Evolutionary conservation across 1,140 invertebrate species (phyloP), one percentile per base, ranked within the genome.

Genomic region (Odontomachus brunneus): DNA sequence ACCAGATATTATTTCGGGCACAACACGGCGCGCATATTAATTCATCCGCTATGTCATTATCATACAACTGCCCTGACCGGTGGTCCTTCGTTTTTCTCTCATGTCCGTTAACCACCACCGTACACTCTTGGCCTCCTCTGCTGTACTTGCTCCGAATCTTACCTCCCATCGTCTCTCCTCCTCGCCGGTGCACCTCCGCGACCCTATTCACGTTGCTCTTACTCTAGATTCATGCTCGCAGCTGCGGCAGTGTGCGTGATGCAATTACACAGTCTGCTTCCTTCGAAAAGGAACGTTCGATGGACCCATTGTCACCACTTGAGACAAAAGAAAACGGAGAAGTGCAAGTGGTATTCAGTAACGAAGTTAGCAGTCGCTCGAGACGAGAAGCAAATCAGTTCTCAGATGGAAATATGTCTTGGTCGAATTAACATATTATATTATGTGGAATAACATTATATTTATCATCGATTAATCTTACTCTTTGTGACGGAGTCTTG

Each of bases 191-290:
- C 33, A 51, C 51, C 33, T 14, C 17, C 29, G 53, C 48, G 44
- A 76, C 63, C 48, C 51, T 84, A 38, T 78, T 80, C 24, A 15
- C 57, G n/a, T n/a, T 49, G 55, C 57, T 49, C 38, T 44, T 84
- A 83, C 82, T 87, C 22, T 48, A 55, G 66, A 62, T 73, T 69
- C 69, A 44, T 72, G 63, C 73, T 51, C 63, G 65, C 26, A 19
- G 53, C 82, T 72, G 63, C 71, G 66, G 73, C 59, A 22, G 66
- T 82, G 82, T 81, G 83, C 76, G 84, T 63, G 88, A 88, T 86
- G 86, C 87, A 91, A 92, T 93, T 93, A 92, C 91, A 93, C 90
- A 92, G 89, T 92, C 92, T 92, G 92, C 84, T 92, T 91, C 91
- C 67, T 84, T 90, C 88, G 92, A 93, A 93, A 93, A 90, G 91